Conservation (phyloP, 2,888 invertebrate genomes). For the Caenorhabditis macrosperma region DNA sequence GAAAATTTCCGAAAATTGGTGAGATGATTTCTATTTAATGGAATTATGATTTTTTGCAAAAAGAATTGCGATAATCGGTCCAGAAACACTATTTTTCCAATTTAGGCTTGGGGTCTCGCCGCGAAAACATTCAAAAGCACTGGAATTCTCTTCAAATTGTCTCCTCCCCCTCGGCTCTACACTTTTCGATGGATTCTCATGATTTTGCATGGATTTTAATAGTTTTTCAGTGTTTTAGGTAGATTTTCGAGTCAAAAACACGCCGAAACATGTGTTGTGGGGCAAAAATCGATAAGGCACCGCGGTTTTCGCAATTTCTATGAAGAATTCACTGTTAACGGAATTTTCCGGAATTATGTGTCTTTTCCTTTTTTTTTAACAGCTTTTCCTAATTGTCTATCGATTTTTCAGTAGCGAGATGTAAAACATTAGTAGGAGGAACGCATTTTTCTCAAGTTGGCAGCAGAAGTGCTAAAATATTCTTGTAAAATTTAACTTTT, state of each 20-base stretch:
- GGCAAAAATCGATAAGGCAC: background rate
- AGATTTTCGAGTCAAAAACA: background rate
- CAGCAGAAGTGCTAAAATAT: too few species aligned
- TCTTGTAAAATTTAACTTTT: too few species aligned
- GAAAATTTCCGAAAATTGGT: background rate
- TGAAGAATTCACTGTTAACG: background rate
- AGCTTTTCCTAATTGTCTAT: too few species aligned
- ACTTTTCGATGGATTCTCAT: background rate
- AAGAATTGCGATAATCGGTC: background rate
- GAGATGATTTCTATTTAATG: background rate
- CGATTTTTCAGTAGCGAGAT: too few species aligned
- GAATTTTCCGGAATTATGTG: background rate
- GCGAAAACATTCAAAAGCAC: constrained; percentile 39
- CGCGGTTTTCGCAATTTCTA: background rate
- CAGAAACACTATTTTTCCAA: background rate
- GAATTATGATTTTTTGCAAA: background rate
- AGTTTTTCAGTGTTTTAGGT: background rate
- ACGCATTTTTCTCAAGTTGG: too few species aligned
- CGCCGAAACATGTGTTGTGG: background rate
- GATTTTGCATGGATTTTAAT: constrained; percentile 4
- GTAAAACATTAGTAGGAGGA: too few species aligned
- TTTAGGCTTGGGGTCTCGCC: constrained; percentile 41
- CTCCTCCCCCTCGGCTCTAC: background rate
- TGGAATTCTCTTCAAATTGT: constrained; percentile 38
- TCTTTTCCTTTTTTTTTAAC: background rate